Conservation (phyloP, 2,113 vertebrate genomes). For the Heliornis fulica region DNA sequence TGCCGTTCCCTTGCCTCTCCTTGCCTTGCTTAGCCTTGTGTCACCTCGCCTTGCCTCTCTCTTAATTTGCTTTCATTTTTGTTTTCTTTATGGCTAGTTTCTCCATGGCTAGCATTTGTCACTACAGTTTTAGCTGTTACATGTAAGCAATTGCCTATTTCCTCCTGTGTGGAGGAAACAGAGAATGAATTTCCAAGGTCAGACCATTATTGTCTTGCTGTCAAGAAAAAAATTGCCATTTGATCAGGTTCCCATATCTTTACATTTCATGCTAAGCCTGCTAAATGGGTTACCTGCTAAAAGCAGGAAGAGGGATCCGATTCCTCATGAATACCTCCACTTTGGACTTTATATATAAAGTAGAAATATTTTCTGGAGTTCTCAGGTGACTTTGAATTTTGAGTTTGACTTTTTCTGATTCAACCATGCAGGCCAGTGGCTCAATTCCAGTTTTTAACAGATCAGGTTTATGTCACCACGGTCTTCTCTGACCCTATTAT, state of each 20-base stretch:
- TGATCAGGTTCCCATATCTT: background rate
- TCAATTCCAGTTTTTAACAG: background rate
- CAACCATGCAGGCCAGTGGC: background rate
- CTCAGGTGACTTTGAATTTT: background rate
- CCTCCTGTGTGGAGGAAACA: background rate
- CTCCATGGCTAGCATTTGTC: background rate
- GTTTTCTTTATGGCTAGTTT: background rate
- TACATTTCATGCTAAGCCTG: background rate
- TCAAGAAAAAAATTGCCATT: background rate
- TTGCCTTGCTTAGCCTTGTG: rapidly evolving
- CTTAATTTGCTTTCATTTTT: background rate
- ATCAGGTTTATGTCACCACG: background rate
- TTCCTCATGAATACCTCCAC: background rate
- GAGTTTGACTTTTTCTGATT: background rate
- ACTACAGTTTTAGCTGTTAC: background rate
- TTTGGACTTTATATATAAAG: background rate
- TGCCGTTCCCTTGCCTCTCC: background rate
- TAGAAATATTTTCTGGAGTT: background rate
- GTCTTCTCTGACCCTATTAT: background rate
- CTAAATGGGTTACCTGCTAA: background rate
- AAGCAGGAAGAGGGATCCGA: background rate
- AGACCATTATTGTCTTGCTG: background rate
- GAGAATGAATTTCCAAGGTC: background rate
- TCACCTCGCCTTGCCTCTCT: too few relatives aligned
- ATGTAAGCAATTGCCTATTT: background rate